Base-by-base conservation (phyloP, 2,888 invertebrate genomes). In the Tricholauxania praeusta region DNA sequence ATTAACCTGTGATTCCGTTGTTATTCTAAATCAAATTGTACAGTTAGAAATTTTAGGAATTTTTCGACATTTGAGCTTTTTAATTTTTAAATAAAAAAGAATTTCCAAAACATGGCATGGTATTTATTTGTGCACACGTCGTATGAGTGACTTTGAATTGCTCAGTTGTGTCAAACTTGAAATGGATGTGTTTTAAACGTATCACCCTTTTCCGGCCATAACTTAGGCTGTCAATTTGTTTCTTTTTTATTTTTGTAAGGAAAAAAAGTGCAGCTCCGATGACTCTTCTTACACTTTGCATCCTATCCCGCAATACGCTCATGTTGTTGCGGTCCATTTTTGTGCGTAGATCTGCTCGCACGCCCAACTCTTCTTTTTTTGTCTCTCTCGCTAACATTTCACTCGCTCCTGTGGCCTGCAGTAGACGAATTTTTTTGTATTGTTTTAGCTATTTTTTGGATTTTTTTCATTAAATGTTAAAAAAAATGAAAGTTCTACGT, bases 331-430 rank as follows among this genome's bases (percentile, higher is more conserved):
- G 78, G 78, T 79, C 76, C 78, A 78, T 79, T 80, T 80, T 80
- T 78, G 79, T 80, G 80, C 80, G 80, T 80, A 77, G 75, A 74
- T 55, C 71, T 55, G 69, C 51, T 32, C 67, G 59, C 71, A 74
- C 74, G 71, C 62, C 76, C 77, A 64, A 75, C 74, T 75, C 71
- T 63, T 76, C 74, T 72, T 73, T 71, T 72, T 76, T 53, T 63
- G 55, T 66, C 72, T 65, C 47, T 72, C 74, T 80, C 81, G 80
- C 80, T 84, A 84, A 83, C 83, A 84, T 85, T 84, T 84, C 84
- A 82, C 85, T 84, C 84, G 82, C 83, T 82, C 85, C 75, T 10
- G n/a, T 48, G 47, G 57, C 39, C 39, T 32, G 32, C 57, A 12
- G 17, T n/a, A 32, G 57, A 8, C 64, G 65, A 53, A 65, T 75